Conservation (phyloP, 2,888 invertebrate genomes). For the Agrotis ipsilon region DNA sequence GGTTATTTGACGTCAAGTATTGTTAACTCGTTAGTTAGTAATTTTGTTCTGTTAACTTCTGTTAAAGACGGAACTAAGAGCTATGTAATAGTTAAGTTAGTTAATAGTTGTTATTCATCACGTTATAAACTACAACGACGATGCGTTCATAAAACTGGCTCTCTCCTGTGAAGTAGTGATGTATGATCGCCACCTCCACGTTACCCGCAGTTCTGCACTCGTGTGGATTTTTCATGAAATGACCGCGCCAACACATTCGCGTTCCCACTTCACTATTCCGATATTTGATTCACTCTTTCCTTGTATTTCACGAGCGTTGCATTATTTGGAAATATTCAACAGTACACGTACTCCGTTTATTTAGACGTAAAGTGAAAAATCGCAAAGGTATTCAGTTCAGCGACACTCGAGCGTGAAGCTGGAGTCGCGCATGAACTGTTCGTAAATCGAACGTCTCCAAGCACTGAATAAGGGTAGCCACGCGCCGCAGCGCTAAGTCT, state of each 20-base stretch:
- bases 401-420: conserved; percentile 63
- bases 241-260: conserved; percentile 13
- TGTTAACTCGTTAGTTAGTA: conserved; percentile 22
- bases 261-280: conserved; percentile 9
- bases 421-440: conserved; percentile 57
- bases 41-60: not conserved
- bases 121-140: not conserved
- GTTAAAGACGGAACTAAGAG: not conserved
- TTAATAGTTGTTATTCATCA: no score
- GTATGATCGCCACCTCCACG: conserved; percentile 2
- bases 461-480: not conserved
- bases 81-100: no score
- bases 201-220: not conserved
- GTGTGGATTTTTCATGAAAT: conserved; percentile 41
- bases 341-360: conserved; percentile 58
- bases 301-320: conserved; percentile 44
- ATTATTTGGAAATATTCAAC: conserved; percentile 52
- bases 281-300: conserved; percentile 20
- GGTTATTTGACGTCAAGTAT: conserved; percentile 29
- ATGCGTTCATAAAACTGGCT: conserved; percentile 1
- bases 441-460: conserved; percentile 57
- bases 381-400: conserved; percentile 55
- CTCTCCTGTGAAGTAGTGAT: conserved; percentile 11
- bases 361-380: conserved; percentile 59
- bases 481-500: not conserved